Percentiles rank a stretch among this genome's conserved stretches.
These are phyloP conservation scores for Antrozous pallidus DNA, from an alignment of 2,797 vertebrate genomes.

Conservation along the genomic window DNA sequence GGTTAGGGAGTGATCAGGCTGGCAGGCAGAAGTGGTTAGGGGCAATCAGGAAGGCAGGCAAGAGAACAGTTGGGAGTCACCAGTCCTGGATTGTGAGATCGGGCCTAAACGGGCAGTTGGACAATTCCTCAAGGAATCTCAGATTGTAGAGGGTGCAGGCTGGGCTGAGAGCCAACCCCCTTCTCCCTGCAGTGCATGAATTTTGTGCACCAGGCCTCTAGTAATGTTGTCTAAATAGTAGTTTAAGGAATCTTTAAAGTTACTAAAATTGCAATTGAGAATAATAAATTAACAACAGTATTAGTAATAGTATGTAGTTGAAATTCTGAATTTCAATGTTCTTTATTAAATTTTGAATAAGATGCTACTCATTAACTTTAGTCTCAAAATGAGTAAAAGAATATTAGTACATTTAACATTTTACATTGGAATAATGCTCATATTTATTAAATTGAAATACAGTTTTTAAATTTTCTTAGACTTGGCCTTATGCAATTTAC, in stretches of 20 bases:
- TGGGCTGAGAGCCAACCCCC: too few relatives aligned
- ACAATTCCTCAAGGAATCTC: too few relatives aligned
- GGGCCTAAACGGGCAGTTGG: too few relatives aligned
- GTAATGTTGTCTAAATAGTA: slow-evolving; percentile 53
- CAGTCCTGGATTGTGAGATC: too few relatives aligned
- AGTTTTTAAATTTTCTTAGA: neutral
- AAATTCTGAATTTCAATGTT: neutral
- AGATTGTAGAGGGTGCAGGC: too few relatives aligned
- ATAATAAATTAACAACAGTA: slow-evolving; percentile 44
- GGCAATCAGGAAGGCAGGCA: too few relatives aligned
- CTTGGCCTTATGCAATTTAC: slow-evolving; percentile 11
- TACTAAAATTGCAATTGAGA: slow-evolving; percentile 62
- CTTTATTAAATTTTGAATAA: slow-evolving; percentile 8
- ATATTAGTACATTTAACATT: slow-evolving; percentile 7
- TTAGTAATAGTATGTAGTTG: neutral
- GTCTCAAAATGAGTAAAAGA: slow-evolving; percentile 40
- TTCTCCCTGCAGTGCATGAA: too few relatives aligned
- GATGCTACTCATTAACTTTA: neutral
- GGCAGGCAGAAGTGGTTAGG: too few relatives aligned
- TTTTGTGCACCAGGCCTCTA: too few relatives aligned
- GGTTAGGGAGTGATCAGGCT: too few relatives aligned
- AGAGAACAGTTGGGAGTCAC: too few relatives aligned
- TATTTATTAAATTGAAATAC: slow-evolving; percentile 54
- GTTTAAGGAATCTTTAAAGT: slow-evolving; percentile 60
- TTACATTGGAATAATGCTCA: slow-evolving; percentile 44